These are phyloP conservation scores for Crotalus viridis DNA, from an alignment of 2,113 vertebrate species.

Conservation along the genomic window DNA sequence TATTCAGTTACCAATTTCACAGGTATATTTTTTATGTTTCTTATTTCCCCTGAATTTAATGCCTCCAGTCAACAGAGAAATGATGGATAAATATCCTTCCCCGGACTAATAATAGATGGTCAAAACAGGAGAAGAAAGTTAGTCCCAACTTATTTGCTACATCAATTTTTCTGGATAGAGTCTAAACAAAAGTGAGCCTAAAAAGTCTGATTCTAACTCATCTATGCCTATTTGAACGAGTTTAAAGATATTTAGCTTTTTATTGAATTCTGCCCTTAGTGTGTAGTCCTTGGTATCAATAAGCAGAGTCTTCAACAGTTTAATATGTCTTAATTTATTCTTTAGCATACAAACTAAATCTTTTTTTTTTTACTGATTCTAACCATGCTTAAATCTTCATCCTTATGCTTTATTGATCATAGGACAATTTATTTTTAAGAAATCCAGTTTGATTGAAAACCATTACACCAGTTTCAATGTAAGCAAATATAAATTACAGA, in stretches of 20 bases:
- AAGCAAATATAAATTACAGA: background rate
- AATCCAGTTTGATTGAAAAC: background rate
- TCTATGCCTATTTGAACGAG: background rate
- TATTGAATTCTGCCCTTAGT: background rate
- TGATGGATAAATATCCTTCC: background rate
- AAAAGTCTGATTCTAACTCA: background rate
- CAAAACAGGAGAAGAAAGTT: background rate
- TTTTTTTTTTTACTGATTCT: background rate
- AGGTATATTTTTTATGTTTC: background rate
- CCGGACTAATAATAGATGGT: background rate
- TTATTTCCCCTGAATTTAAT: background rate
- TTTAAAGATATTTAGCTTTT: background rate
- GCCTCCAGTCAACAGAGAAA: background rate
- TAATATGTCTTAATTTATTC: background rate
- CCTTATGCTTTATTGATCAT: background rate
- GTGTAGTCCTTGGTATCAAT: background rate
- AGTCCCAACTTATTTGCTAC: background rate
- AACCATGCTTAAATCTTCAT: background rate
- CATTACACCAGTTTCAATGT: background rate
- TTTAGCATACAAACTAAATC: background rate
- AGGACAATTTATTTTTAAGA: background rate
- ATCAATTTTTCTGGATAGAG: background rate
- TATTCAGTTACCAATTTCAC: background rate
- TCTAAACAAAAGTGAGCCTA: background rate
- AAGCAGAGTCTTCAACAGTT: background rate